phyloP scores from a whole-genome alignment of 2,797 vertebrate genomes.

The Glossophaga mutica region DNA sequence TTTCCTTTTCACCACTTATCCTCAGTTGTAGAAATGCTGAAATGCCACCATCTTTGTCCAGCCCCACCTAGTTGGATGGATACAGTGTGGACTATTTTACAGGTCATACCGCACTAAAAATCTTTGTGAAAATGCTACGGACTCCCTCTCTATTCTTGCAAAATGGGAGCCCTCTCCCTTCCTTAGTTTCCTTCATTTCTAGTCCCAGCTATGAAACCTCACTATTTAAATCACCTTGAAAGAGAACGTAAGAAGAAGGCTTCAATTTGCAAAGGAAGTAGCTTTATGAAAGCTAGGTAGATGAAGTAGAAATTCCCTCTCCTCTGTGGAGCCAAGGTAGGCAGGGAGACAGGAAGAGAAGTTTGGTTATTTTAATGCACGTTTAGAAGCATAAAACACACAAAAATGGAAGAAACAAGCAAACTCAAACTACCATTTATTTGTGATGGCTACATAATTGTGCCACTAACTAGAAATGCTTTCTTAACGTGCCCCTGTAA shows the following conservation, averaged over 20 bases:
- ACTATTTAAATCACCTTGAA: neutral
- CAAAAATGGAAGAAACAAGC: neutral
- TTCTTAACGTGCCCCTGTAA: neutral
- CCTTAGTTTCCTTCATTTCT: neutral
- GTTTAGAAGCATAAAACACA: constrained; percentile 1
- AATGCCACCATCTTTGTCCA: neutral
- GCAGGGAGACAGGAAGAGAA: neutral
- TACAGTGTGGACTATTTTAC: neutral
- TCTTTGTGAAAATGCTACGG: neutral
- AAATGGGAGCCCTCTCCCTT: neutral
- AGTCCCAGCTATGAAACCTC: neutral
- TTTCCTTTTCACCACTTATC: neutral
- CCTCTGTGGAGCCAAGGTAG: neutral
- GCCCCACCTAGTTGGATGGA: neutral
- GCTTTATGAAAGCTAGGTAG: neutral
- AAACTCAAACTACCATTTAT: neutral
- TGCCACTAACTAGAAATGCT: neutral
- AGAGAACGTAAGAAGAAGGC: neutral
- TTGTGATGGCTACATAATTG: neutral
- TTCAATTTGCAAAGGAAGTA: neutral
- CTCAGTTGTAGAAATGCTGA: neutral
- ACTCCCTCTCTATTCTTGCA: neutral
- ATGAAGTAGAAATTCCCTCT: neutral
- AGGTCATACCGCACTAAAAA: neutral
- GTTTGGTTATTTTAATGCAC: neutral